Conservation (phyloP, 1,140 invertebrate genomes). For the Samia ricini region DNA sequence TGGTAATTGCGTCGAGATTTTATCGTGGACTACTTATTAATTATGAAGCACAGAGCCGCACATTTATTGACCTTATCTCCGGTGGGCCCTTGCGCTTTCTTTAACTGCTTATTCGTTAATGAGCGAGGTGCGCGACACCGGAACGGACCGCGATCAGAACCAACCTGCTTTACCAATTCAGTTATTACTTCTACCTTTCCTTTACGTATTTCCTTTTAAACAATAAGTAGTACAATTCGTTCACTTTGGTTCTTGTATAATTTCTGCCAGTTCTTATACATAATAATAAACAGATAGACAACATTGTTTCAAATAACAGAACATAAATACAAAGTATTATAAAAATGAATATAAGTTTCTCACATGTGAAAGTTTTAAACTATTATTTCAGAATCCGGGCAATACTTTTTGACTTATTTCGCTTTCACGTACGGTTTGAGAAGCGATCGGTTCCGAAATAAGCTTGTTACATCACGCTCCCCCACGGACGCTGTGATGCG, state of each 20-base stretch:
- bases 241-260: too few species aligned
- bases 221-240: neutral
- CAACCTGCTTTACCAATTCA: neutral
- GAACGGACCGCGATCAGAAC: slow-evolving; percentile 32
- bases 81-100: slow-evolving; percentile 52
- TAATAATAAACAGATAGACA: too few species aligned
- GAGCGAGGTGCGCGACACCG: slow-evolving; percentile 41
- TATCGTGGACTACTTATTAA: slow-evolving; percentile 55
- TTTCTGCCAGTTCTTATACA: too few species aligned
- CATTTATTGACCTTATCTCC: slow-evolving; percentile 70
- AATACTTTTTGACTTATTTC: neutral
- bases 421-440: slow-evolving; percentile 5
- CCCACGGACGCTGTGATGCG: slow-evolving; percentile 26
- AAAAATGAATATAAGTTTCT: neutral
- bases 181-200: neutral
- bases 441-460: slow-evolving; percentile 46
- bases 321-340: too few species aligned
- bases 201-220: neutral
- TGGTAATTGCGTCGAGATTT: slow-evolving; percentile 46
- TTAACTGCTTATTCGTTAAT: slow-evolving; percentile 45
- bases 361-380: neutral
- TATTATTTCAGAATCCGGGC: neutral
- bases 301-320: too few species aligned
- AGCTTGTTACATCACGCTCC: slow-evolving; percentile 51
- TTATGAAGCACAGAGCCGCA: slow-evolving; percentile 50